Base-by-base conservation (phyloP, 2,797 vertebrate genomes). In the Lutjanus campechanus region DNA sequence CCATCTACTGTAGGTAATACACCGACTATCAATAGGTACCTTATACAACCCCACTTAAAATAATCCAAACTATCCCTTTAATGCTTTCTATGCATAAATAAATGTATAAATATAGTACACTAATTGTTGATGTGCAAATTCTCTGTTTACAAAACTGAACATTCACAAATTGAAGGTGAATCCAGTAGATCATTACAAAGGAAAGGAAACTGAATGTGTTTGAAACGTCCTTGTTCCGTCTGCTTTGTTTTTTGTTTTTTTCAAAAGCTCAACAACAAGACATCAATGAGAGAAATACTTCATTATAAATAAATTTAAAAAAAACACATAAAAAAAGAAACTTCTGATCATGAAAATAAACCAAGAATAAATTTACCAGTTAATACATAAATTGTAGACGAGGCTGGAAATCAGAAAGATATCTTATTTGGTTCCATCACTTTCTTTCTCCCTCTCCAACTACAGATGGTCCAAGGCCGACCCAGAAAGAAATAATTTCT, bases 381-480 rank as follows among this genome's bases (percentile, higher is more conserved):
- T 29, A 60, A 77, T 63, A 72, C 13, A 29, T 73, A 72, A 25
- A 43, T 36, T 15, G 25, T 36, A 83, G 22, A 20, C 0, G 5
- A 60, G 59, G 64, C 36, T 19, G 19, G 10, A 47, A 66, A 76
- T 44, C 29, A 36, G n/a, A 64, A 65, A 61, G 12, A 59, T 36
- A 1, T 80, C 54, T 71, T 50, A 79, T 84, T 68, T 51, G 15
- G 44, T 72, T 73, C 25, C 3, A 47, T 12, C 15, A 47, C n/a
- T 72, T 63, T n/a, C 40, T 59, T 8, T 68, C 40, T 77, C 50
- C 68, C 69, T 86, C 51, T 75, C 15, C 22, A 59, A 60, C 69
- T 72, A 16, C 94, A 99, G 98, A 99, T 91, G 98, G 98, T 72
- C 96, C 97, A 41, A 95, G 98, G 66, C 98, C 98, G 82, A 97